Conservation (phyloP, 1,140 invertebrate species). For the Diuraphis noxia region DNA sequence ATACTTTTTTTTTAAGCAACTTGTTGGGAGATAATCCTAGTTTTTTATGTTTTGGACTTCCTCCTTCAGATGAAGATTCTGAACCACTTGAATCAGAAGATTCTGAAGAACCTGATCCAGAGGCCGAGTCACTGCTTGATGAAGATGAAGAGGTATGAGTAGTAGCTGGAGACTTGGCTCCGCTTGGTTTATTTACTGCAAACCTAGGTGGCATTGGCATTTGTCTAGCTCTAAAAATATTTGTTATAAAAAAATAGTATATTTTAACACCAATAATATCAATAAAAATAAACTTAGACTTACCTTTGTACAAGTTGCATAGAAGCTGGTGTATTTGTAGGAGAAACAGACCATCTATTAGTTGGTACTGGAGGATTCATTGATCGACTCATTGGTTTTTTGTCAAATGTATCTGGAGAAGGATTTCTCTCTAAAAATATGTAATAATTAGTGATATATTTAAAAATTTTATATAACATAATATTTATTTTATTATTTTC, state of each 20-base stretch:
- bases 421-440: slow-evolving; percentile 47
- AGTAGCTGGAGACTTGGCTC: slow-evolving; percentile 20
- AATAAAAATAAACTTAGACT: neutral
- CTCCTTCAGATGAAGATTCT: slow-evolving; percentile 54
- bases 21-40: neutral
- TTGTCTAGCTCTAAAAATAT: slow-evolving; percentile 17
- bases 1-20: slow-evolving; percentile 29
- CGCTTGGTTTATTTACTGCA: slow-evolving; percentile 12
- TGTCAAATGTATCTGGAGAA: slow-evolving; percentile 44
- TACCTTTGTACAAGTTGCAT: slow-evolving; percentile 37
- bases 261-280: neutral
- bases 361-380: slow-evolving; percentile 47
- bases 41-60: slow-evolving; percentile 35
- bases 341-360: slow-evolving; percentile 50
- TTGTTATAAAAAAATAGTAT: no score
- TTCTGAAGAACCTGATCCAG: slow-evolving; percentile 42
- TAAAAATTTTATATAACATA: neutral
- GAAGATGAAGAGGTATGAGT: slow-evolving; percentile 40
- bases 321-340: neutral
- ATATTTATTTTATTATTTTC: neutral
- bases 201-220: slow-evolving; percentile 51
- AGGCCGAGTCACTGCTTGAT: slow-evolving; percentile 38
- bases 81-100: slow-evolving; percentile 53
- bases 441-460: neutral
- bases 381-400: slow-evolving; percentile 33